A percentile compares a stretch with the other conserved stretches of the same genome.
Evolutionary conservation across 2,797 vertebrate species (phyloP).

Genomic region (Crypturellus tataupa): DNA sequence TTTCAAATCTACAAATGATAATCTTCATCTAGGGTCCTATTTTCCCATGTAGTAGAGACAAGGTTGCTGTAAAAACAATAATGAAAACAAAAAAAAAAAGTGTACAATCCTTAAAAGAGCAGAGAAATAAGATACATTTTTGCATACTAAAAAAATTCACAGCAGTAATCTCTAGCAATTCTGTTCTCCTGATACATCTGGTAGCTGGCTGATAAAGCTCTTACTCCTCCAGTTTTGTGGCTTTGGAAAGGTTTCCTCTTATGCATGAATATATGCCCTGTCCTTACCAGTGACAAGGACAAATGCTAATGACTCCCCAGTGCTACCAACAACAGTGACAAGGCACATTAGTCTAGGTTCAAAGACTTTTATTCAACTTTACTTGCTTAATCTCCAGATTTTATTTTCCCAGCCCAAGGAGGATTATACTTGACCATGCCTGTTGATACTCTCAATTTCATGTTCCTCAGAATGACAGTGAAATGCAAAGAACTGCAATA

Average conservation of each 20-base stretch:
- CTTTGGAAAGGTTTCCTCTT: not conserved
- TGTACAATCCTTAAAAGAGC: not conserved
- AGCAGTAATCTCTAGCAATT: not conserved
- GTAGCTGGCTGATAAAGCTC: not conserved
- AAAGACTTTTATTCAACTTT: not conserved
- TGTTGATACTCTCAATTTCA: not conserved
- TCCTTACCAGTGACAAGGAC: not conserved
- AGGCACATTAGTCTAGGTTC: not conserved
- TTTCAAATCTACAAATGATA: not conserved
- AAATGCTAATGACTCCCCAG: not conserved
- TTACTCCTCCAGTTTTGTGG: not conserved
- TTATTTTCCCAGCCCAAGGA: not conserved
- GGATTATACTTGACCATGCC: not conserved
- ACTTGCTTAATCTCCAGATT: not conserved
- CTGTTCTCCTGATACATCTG: not conserved
- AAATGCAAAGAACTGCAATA: not conserved
- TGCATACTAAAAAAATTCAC: not conserved
- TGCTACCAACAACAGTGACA: not conserved
- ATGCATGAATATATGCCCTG: fast-evolving
- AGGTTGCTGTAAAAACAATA: not conserved
- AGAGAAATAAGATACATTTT: not conserved
- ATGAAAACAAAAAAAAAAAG: not conserved
- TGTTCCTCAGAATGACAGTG: conserved; percentile 2
- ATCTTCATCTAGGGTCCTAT: not conserved
- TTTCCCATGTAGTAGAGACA: not conserved